Evolutionary conservation across 2,888 invertebrate genomes (phyloP), one percentile per base, ranked within the genome.

Genomic region (Toxonevra muliebris): DNA sequence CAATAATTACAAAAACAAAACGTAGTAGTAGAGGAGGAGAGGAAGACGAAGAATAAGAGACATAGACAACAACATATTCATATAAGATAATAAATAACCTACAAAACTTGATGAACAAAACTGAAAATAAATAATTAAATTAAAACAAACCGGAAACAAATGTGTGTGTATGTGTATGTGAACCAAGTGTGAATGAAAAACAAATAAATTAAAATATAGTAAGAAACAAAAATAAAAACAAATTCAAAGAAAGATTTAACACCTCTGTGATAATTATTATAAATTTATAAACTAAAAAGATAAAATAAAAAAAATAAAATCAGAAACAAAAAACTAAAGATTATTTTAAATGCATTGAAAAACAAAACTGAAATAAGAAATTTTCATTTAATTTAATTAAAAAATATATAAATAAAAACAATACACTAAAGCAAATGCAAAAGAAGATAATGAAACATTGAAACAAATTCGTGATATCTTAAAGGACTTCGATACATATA

Each of bases 401-500:
- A 82, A 79, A 75, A 71, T 40, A 67, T 42, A 67, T 62, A 57
- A 62, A 55, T 53, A 66, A 66, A 66, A 45, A 66, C 54, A 66
- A 66, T 45, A 54, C 53, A 77, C 76, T 79, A 80, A 69, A 68
- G 68, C 65, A 73, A 70, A 80, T 62, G 75, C 74, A 66, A 73
- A 63, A 78, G 78, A 83, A 80, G 79, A 80, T 82, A 82, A 83
- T 76, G 76, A 80, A 84, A 85, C 83, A 84, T 83, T 84, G 83
- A 83, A 83, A 83, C 83, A 84, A 84, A 84, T 84, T 84, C 83
- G 83, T 83, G 83, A 83, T 83, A 83, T 83, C 83, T 83, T 83
- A 83, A 83, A 83, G 83, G 83, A 83, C 83, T 83, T 83, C 83
- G 83, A 83, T 84, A 83, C 83, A 83, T 83, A 78, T 84, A 84